Conservation (phyloP, 2,888 invertebrate species). For the Timema podura region DNA sequence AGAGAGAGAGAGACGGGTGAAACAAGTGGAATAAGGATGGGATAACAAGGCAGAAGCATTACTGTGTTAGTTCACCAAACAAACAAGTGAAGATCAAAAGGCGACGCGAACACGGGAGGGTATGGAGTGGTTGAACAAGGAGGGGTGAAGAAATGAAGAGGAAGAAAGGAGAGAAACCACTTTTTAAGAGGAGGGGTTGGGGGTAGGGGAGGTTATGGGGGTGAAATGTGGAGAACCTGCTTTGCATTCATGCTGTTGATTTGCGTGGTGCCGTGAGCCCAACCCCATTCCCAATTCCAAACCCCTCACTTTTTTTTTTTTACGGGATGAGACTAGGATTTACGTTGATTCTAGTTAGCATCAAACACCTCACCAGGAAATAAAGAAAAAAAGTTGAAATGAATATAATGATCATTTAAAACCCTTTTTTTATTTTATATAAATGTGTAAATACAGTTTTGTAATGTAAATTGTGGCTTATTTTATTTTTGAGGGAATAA, state of each 20-base stretch:
- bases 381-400: too few relatives aligned
- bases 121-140: not conserved
- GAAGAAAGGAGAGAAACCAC: not conserved
- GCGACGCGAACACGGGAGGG: not conserved
- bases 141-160: not conserved
- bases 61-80: not conserved
- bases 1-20: too few relatives aligned
- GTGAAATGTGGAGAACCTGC: not conserved
- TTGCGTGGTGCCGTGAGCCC: not conserved
- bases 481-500: too few relatives aligned
- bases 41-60: not conserved
- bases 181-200: not conserved
- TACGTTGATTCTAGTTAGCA: too few relatives aligned
- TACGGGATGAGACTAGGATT: too few relatives aligned
- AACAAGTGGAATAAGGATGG: too few relatives aligned
- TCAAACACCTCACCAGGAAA: too few relatives aligned
- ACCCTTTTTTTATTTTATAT: too few relatives aligned
- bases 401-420: too few relatives aligned
- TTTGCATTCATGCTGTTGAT: slow-evolving; percentile 13
- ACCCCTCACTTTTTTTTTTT: not conserved
- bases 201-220: not conserved
- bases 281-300: not conserved
- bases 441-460: too few relatives aligned
- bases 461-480: too few relatives aligned
- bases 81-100: slow-evolving; percentile 17